Base-by-base conservation (phyloP, 92 coral and sea anemone species). In the Palythoa heliodiscus region DNA sequence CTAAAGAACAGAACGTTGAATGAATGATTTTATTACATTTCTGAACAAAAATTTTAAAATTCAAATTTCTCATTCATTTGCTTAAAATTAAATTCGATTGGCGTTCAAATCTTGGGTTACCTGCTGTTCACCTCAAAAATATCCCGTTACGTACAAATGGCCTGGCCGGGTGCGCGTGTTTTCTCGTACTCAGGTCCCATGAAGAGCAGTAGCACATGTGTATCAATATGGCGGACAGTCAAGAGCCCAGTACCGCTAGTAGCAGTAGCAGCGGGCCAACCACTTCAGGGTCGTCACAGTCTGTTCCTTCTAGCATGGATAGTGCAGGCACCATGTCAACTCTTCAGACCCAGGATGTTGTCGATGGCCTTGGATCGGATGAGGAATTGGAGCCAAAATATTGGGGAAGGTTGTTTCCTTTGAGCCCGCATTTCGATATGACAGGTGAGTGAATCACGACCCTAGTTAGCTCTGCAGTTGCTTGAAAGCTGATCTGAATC, bases 251-350 rank as follows among this genome's bases (percentile, higher is more conserved):
- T 15, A n/a, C n/a, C n/a, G n/a, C n/a, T 1, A 29, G 35, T 29
- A 29, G 35, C 35, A 64, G 73, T 16, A 79, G 84, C 20, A 79
- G 84, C 7, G 84, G 73, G 19, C 73, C 84, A 52, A 79, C 83
- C 5, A 77, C 83, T 3, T 79, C 84, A 7, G 84, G 84, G 6
- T 79, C 84, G 0, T 79, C 84, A 7, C 84, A 79, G 73, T 79
- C 84, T 39, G 84, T 79, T 5, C 84, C 84, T 0, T 79, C 84
- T 60, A 79, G 84, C 20, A 79, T 79, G 84, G 84, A 79, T 35
- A 79, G 84, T 63, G 84, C 54, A 14, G 71, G 57, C 5, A 78
- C 83, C 10, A 13, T 66, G 57, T 66, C 84, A 2, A 79, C 84
- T 40, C 73, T 79, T 15, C 73, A 66, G 40, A 79, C 84, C 19